phyloP scores from a whole-genome alignment of 2,797 vertebrate species.

The Protonibea diacanthus region DNA sequence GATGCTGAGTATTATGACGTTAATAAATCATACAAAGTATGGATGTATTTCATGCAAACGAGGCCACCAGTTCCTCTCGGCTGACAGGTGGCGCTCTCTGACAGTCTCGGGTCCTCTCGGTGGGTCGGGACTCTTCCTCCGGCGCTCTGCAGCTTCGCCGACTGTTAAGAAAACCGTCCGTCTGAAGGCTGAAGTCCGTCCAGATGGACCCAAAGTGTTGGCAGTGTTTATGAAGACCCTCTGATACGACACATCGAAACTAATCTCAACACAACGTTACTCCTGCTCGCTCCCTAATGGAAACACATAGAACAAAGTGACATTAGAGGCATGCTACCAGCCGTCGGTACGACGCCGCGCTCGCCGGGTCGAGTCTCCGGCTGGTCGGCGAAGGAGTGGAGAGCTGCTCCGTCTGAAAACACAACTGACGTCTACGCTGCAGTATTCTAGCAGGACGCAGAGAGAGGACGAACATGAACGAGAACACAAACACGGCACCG shows the following conservation, averaged over 20 bases:
- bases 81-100: slow-evolving; percentile 26
- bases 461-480: slow-evolving; percentile 78
- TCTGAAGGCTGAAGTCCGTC: background rate
- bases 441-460: slow-evolving; percentile 66
- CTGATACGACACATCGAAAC: slow-evolving; percentile 50
- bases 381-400: background rate
- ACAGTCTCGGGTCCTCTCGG: slow-evolving; percentile 3
- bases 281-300: slow-evolving; percentile 61
- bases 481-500: slow-evolving; percentile 78
- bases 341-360: background rate
- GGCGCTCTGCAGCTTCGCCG: background rate
- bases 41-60: slow-evolving; percentile 68
- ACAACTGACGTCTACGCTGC: slow-evolving; percentile 56
- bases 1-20: slow-evolving; percentile 32
- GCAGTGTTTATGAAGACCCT: slow-evolving; percentile 51
- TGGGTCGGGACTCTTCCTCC: background rate
- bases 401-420: slow-evolving; percentile 56
- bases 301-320: slow-evolving; percentile 75
- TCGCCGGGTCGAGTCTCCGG: background rate
- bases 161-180: background rate
- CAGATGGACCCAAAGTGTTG: slow-evolving; percentile 18
- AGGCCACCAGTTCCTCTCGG: slow-evolving; percentile 42
- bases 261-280: slow-evolving; percentile 52
- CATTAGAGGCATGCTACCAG: slow-evolving; percentile 67
- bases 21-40: slow-evolving; percentile 51